A percentile compares a stretch with the other conserved stretches of the same genome.
Conservation (phyloP, 2,113 vertebrate species). For the Oncorhynchus masou region DNA sequence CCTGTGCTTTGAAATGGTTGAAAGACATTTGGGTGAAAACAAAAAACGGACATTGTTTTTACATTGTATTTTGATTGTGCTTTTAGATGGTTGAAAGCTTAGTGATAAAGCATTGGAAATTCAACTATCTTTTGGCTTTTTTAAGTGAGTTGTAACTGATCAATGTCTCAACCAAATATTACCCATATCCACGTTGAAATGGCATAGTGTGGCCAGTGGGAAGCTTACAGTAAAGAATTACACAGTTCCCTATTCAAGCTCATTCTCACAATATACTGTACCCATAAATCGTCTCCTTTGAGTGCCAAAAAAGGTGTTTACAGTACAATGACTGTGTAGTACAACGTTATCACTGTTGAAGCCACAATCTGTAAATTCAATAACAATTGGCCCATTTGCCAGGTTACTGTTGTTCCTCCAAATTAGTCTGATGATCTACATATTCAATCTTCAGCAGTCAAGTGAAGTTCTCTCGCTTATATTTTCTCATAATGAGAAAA, state of each 20-base stretch:
- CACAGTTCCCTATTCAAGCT: constrained; percentile 20
- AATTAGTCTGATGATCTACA: constrained; percentile 54
- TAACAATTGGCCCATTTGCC: constrained; percentile 36
- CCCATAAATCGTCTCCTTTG: constrained; percentile 51
- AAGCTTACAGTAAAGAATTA: constrained; percentile 7
- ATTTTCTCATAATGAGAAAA: constrained; percentile 45
- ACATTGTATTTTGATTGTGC: too few species aligned
- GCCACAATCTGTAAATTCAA: constrained; percentile 47
- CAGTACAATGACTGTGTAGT: constrained; percentile 39
- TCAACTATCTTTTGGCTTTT: too few species aligned
- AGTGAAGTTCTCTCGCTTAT: constrained; percentile 35
- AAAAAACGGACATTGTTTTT: too few species aligned
- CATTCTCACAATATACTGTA: constrained; percentile 21
- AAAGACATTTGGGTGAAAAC: too few species aligned
- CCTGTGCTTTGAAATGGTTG: too few species aligned
- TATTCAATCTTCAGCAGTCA: constrained; percentile 27
- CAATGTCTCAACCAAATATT: too few species aligned
- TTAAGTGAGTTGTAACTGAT: too few species aligned
- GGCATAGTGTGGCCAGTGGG: too few species aligned
- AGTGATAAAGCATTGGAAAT: too few species aligned
- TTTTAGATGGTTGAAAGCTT: too few species aligned
- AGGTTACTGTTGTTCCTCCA: constrained; percentile 33
- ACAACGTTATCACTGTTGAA: constrained; percentile 63
- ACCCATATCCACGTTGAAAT: too few species aligned
- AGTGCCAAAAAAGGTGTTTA: constrained; percentile 48